These are phyloP conservation scores for Acanthosepion pharaonis DNA, from an alignment of 2,888 invertebrate species.

Conservation along the genomic window DNA sequence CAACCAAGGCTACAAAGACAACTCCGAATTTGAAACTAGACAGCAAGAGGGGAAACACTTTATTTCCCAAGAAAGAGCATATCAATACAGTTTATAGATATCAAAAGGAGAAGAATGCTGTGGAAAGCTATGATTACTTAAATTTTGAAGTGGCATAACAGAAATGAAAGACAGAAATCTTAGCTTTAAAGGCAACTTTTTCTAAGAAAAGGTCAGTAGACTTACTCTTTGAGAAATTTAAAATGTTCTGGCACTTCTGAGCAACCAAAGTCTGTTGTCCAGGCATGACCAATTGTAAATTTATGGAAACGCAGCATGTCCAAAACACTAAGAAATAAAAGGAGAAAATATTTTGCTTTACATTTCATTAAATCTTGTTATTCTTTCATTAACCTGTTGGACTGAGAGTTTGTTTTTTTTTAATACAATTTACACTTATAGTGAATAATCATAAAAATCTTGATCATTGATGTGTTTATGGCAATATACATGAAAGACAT, in stretches of 20 bases:
- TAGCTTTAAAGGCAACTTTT: background rate
- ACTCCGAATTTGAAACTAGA: too few relatives aligned
- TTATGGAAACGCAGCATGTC: constrained; percentile 98
- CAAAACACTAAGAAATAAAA: constrained; percentile 82
- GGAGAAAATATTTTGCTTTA: background rate
- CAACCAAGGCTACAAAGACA: too few relatives aligned
- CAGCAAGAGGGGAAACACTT: too few relatives aligned
- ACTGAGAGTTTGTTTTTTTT: too few relatives aligned
- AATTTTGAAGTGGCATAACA: background rate
- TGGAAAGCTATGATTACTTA: too few relatives aligned
- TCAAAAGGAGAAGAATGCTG: too few relatives aligned
- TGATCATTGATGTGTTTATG: too few relatives aligned
- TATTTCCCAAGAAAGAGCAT: too few relatives aligned
- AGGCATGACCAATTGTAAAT: constrained; percentile 95
- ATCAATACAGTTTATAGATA: too few relatives aligned
- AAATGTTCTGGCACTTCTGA: constrained; percentile 90
- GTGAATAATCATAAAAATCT: too few relatives aligned
- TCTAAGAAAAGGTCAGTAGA: background rate
- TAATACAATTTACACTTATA: too few relatives aligned
- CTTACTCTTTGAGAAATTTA: constrained; percentile 78
- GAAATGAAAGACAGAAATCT: background rate
- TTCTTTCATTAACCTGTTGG: background rate
- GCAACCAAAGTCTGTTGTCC: constrained; percentile 96
- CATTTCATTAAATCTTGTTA: background rate
- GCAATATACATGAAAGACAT: too few relatives aligned